phyloP scores from a whole-genome alignment of 2,797 vertebrate genomes.

The Falco novaeseelandiae region DNA sequence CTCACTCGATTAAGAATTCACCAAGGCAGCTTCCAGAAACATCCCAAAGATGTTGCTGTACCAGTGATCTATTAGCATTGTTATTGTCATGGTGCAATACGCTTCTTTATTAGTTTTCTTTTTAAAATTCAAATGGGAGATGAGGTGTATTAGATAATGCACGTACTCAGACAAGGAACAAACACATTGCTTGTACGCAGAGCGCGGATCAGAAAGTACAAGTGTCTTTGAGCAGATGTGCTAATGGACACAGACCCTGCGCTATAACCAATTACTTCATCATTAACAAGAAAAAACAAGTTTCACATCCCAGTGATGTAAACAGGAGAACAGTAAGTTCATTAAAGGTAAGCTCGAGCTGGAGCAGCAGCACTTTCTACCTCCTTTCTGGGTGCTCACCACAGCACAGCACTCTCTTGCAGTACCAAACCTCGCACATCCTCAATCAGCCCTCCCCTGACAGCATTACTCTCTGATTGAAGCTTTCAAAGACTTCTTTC shows the following conservation, averaged over 20 bases:
- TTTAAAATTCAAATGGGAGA: slow-evolving; percentile 6
- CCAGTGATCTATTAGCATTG: neutral
- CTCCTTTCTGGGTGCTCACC: neutral
- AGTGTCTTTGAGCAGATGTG: neutral
- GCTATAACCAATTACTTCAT: neutral
- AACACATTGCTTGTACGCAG: rapidly evolving
- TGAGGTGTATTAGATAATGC: neutral
- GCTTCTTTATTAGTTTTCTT: slow-evolving; percentile 10
- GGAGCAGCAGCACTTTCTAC: neutral
- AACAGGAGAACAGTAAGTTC: neutral
- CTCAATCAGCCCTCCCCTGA: neutral
- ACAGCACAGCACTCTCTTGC: neutral
- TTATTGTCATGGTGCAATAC: neutral
- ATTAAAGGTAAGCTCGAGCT: rapidly evolving
- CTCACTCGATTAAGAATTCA: neutral
- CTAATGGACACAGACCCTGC: neutral
- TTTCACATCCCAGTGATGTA: neutral
- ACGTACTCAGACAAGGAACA: neutral
- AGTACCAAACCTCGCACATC: neutral
- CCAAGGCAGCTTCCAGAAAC: neutral
- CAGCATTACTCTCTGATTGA: neutral
- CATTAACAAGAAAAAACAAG: neutral
- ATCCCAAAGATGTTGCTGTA: neutral
- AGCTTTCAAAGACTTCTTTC: slow-evolving; percentile 11
- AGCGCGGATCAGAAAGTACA: neutral